These are phyloP conservation scores for Thalassoma bifasciatum DNA, from an alignment of 2,113 vertebrate species.

Conservation along the genomic window DNA sequence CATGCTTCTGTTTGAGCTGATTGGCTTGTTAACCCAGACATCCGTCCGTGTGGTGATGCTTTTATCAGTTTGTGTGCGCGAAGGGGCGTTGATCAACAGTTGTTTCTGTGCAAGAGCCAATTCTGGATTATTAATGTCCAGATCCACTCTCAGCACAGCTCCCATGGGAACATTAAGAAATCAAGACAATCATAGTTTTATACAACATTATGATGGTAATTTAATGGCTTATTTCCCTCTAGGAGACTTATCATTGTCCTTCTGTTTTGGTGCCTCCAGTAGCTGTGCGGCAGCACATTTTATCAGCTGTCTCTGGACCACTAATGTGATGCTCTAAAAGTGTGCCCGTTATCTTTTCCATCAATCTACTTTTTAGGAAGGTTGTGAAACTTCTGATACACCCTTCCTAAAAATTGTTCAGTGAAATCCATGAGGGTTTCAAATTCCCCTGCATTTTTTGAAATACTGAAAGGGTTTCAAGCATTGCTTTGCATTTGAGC, in stretches of 20 bases:
- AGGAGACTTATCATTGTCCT: slow-evolving; percentile 23
- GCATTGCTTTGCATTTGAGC: not conserved
- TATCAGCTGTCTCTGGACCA: not conserved
- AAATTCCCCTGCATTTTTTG: too few species aligned
- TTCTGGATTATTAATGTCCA: not conserved
- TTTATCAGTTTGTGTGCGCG: slow-evolving; percentile 22
- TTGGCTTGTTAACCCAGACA: slow-evolving; percentile 9
- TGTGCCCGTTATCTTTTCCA: not conserved
- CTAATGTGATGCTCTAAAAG: slow-evolving; percentile 34
- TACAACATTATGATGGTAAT: slow-evolving; percentile 8
- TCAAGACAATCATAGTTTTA: slow-evolving; percentile 8
- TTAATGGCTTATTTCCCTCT: slow-evolving; percentile 45
- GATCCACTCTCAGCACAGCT: not conserved
- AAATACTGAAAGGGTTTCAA: too few species aligned
- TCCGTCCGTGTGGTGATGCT: not conserved
- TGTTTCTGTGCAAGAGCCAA: not conserved
- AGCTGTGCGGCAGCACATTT: slow-evolving; percentile 8
- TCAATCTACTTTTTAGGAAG: not conserved
- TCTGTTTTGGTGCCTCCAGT: slow-evolving; percentile 62
- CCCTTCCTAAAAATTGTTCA: too few species aligned
- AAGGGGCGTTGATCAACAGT: slow-evolving; percentile 16
- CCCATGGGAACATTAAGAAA: not conserved
- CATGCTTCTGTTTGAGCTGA: slow-evolving; percentile 24
- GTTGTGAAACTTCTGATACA: too few species aligned
- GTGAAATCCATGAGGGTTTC: too few species aligned